Conservation (phyloP, 2,888 invertebrate species). For the Megamerina dolium region DNA sequence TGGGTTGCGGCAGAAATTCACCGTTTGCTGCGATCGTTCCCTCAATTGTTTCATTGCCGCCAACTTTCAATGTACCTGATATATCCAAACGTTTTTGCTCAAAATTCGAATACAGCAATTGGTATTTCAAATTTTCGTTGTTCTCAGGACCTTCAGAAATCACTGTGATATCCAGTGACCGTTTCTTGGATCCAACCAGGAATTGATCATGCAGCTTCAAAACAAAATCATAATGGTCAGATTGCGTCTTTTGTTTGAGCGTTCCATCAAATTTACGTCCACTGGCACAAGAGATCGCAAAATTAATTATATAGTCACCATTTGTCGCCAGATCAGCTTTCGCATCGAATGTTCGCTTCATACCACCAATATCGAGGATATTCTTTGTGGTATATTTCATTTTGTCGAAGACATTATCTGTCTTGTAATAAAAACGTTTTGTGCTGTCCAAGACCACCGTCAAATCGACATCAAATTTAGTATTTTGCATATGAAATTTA, state of each 20-base stretch:
- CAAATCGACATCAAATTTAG: conserved; percentile 57
- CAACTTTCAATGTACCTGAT: too few species aligned
- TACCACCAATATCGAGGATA: conserved; percentile 49
- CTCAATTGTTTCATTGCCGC: too few species aligned
- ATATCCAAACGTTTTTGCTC: too few species aligned
- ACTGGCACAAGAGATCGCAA: conserved; percentile 29
- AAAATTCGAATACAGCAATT: too few species aligned
- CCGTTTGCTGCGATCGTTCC: too few species aligned
- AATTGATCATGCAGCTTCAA: too few species aligned
- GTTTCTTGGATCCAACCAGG: too few species aligned
- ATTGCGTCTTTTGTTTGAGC: conserved; percentile 44
- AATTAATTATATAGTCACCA: conserved; percentile 35
- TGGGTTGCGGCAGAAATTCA: too few species aligned
- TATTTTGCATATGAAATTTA: conserved; percentile 57
- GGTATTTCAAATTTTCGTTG: too few species aligned
- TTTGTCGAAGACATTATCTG: conserved; percentile 54
- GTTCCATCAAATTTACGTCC: conserved; percentile 44
- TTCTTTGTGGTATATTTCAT: conserved; percentile 59
- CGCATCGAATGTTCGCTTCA: conserved; percentile 48
- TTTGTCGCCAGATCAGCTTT: conserved; percentile 34
- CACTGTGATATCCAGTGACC: conserved; percentile 46
- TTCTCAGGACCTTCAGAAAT: too few species aligned
- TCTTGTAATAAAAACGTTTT: conserved; percentile 61
- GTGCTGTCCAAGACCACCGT: conserved; percentile 63
- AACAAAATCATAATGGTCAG: too few species aligned